phyloP scores from a whole-genome alignment of 2,888 invertebrate genomes.

The Lathronympha strigana region DNA sequence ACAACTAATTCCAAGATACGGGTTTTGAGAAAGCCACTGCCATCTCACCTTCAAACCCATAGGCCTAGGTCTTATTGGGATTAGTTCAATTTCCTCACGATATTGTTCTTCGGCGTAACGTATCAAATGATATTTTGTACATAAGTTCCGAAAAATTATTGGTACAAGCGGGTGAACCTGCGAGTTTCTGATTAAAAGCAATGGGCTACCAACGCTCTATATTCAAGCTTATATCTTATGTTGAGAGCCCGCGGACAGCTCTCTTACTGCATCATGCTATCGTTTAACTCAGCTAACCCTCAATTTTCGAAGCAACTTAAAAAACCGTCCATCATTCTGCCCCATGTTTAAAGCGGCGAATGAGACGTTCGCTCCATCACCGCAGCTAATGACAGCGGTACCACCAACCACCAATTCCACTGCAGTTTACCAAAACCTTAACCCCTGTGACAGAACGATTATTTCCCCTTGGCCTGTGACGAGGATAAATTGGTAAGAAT shows the following conservation, averaged over 20 bases:
- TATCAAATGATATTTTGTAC: too few relatives aligned
- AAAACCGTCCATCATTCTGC: constrained; percentile 28
- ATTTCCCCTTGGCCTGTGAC: neutral
- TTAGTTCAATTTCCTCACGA: too few relatives aligned
- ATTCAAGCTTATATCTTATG: too few relatives aligned
- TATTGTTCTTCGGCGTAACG: too few relatives aligned
- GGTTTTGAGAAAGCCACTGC: too few relatives aligned
- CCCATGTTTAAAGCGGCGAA: constrained; percentile 29
- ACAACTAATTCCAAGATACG: too few relatives aligned
- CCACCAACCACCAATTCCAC: neutral
- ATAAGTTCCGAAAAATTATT: too few relatives aligned
- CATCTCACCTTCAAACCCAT: too few relatives aligned
- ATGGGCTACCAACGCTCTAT: too few relatives aligned
- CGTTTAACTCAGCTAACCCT: constrained; percentile 15
- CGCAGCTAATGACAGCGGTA: constrained; percentile 32
- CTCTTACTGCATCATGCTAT: neutral
- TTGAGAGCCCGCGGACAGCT: neutral
- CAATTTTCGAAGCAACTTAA: constrained; percentile 24
- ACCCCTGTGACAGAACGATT: neutral
- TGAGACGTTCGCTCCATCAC: constrained; percentile 28
- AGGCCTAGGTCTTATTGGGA: too few relatives aligned
- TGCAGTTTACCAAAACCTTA: neutral
- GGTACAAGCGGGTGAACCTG: too few relatives aligned
- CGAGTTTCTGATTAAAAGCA: too few relatives aligned
- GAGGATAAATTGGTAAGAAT: neutral